These are phyloP conservation scores for Hylaeus volcanicus DNA, from an alignment of 1,140 invertebrate genomes.

Conservation along the genomic window DNA sequence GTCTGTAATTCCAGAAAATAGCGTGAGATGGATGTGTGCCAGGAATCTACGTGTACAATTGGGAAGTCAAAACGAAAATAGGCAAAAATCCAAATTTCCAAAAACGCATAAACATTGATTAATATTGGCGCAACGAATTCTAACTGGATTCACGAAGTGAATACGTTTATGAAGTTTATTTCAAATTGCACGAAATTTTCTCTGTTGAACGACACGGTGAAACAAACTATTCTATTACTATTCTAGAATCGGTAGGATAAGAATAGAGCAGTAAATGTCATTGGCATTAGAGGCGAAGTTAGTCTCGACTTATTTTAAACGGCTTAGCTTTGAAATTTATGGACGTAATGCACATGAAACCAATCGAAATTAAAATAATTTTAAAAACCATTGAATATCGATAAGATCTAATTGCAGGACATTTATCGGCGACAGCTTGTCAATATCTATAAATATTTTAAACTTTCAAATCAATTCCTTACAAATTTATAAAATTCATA, in stretches of 20 bases:
- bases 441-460: no score
- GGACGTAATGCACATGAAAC: neutral
- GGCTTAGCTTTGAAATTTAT: neutral
- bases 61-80: conserved; percentile 54
- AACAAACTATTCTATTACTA: conserved; percentile 13
- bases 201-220: conserved; percentile 28
- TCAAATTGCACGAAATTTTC: conserved; percentile 35
- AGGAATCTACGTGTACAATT: conserved; percentile 49
- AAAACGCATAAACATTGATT: conserved; percentile 37
- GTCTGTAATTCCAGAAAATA: conserved; percentile 46
- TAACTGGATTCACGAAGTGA: conserved; percentile 28
- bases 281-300: conserved; percentile 42
- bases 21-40: conserved; percentile 56
- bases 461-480: no score
- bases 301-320: conserved; percentile 12
- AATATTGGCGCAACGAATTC: neutral
- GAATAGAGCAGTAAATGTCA: conserved; percentile 54
- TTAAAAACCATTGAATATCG: neutral
- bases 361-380: neutral
- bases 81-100: conserved; percentile 67
- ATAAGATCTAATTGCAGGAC: neutral
- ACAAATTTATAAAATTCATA: no score
- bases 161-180: conserved; percentile 9
- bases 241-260: neutral
- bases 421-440: no score